Conservation (phyloP, 2,113 vertebrate genomes). For the Thamnophis sirtalis region DNA sequence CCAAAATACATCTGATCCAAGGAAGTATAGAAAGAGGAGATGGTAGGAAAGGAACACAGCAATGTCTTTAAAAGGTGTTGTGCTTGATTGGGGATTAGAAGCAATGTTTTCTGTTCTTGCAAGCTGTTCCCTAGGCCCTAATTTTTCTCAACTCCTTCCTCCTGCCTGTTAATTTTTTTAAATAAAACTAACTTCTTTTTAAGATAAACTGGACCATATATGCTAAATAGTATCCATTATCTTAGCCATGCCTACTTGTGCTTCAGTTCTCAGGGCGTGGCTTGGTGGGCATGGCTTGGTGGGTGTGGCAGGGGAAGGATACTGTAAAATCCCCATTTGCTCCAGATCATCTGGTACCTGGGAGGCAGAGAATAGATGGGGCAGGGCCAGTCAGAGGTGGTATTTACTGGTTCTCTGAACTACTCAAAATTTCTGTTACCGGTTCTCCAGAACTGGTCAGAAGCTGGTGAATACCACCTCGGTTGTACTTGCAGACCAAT, state of each 20-base stretch:
- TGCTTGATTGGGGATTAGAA: background rate
- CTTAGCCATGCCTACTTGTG: background rate
- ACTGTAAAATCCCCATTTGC: no score
- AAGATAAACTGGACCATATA: background rate
- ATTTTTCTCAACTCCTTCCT: background rate
- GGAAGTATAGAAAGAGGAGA: background rate
- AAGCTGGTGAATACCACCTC: no score
- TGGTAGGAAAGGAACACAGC: background rate
- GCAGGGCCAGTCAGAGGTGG: no score
- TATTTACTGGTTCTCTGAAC: no score
- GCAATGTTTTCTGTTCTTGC: background rate
- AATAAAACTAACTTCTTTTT: background rate
- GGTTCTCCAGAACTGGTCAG: no score
- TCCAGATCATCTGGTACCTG: no score
- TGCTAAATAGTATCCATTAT: background rate
- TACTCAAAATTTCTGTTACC: no score
- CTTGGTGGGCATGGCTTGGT: no score
- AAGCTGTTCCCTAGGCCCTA: background rate
- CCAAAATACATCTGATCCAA: background rate
- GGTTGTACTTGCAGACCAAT: background rate
- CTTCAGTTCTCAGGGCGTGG: no score
- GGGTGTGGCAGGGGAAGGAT: no score
- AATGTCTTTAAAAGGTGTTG: background rate
- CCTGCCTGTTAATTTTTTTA: background rate
- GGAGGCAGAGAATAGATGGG: no score